Evolutionary conservation across 2,888 invertebrate species (phyloP), one percentile per base, ranked within the genome.

Genomic region (Trissolcus japonicus): DNA sequence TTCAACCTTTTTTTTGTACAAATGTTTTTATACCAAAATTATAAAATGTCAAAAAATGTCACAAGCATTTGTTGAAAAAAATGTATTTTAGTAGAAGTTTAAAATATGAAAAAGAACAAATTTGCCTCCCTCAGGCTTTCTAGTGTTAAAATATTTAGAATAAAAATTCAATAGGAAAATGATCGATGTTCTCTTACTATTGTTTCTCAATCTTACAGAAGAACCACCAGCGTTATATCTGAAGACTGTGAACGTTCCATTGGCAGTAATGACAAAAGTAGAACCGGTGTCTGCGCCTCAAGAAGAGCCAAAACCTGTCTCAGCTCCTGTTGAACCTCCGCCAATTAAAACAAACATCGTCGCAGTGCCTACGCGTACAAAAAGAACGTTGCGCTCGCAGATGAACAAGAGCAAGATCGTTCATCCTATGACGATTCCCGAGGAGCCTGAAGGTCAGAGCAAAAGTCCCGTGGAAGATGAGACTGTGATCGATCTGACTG

Each of bases 181-280:
- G n/a, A n/a, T n/a, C n/a, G n/a, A n/a, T n/a, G n/a, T n/a, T n/a
- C n/a, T n/a, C n/a, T n/a, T n/a, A n/a, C n/a, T 19, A 2, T 19
- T 19, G 19, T 19, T 19, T 19, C 2, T 2, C 1, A 19, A 19
- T 2, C 0, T 67, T 54, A 16, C 54, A 62, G 71, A 17, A 13
- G 56, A 62, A 16, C 55, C 59, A 2, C 46, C 73, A 13, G 72
- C 57, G 0, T 9, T 83, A 14, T 83, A 78, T 61, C 29, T 83
- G 3, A 82, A 73, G 55, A 66, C 82, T 0, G 82, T 84, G 4
- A 82, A 80, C 13, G 82, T 84, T 13, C 72, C 80, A 9, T 11
- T 50, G 2, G 9, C 48, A 16, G 6, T 7, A 29, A 11, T 35
- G 35, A 35, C 11, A 11, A 66, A 59, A 16, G 7, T 17, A 4